Evolutionary conservation across 2,888 invertebrate genomes (phyloP), one percentile per base, ranked within the genome.

Genomic region (Melipona beecheii): DNA sequence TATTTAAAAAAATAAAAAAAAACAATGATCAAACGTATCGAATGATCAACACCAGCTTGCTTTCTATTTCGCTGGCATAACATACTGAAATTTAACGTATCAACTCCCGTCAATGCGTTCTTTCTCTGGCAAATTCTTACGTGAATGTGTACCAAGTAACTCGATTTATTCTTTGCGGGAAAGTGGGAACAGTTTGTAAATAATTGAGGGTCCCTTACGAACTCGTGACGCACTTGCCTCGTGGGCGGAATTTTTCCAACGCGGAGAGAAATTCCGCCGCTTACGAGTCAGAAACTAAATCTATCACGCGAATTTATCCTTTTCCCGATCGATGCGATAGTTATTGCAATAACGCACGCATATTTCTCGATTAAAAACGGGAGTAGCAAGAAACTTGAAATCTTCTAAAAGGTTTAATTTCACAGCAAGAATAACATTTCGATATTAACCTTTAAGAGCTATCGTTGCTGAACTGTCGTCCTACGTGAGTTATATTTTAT

Each of bases 121-220:
- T 6, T 6, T 52, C 9, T 50, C 27, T 58, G 43, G 43, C 43
- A 43, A 43, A 43, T 43, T 43, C 54, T 65, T 64, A 49, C 52
- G 27, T 19, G 36, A 27, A 72, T 50, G 77, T 71, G 27, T 49
- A 72, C 60, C 68, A 77, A 81, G 56, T 24, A 31, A 43, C 24
- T 19, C 24, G 58, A 77, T 72, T 68, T 81, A 62, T 64, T 62
- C 4, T 17, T 15, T 27, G 15, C 27, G 54, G 2, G 66, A 50
- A 68, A 69, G 31, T 75, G 56, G 27, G 31, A 54, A n/a, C 31
- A 54, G 19, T 77, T n/a, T 24, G 70, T 74, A 82, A 74, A 74
- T 82, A 79, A 82, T 82, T 75, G 70, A 64, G 66, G 27, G 69
- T 49, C 74, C 78, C 50, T 82, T 74, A 70, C 49, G 27, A 27